Evolutionary conservation across 2,888 invertebrate species (phyloP), one percentile per base, ranked within the genome.

Genomic region (Drosophila seclusa): DNA sequence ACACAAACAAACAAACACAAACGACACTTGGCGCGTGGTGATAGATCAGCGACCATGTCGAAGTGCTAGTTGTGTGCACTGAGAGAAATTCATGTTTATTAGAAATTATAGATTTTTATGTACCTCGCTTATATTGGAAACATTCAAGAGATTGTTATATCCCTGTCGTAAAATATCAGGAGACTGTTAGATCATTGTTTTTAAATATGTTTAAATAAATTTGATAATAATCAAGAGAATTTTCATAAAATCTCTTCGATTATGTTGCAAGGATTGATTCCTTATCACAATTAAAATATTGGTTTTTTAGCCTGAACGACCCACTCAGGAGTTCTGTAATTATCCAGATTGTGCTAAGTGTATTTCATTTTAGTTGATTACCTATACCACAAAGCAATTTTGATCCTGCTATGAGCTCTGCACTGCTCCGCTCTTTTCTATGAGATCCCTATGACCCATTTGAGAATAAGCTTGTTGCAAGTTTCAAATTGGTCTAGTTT

Each of bases 21-120:
- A 65, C 73, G 69, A 81, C 79, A 82, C 78, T 87, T 87, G 89
- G 87, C 87, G 87, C 89, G 85, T 87, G 87, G 85, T 89, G 80
- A 80, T 88, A 89, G 89, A 85, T 81, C 78, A 74, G 68, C 57
- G 67, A 66, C 53, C 59, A 62, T 42, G 62, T 66, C 61, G 38
- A 66, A 71, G 67, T 57, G 55, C 27, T 38, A 73, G 68, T 31
- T 57, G 54, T 21, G 29, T 68, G 21, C 78, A 79, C 73, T 73
- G 76, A 42, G 27, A 60, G 63, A 78, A 10, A 49, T 29, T 1
- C 6, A 7, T 45, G 24, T 2, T 45, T 45, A 16, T 16, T 24
- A 24, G 16, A 24, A 24, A 24, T 18, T 0, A 38, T 38, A 8
- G 18, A 38, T 4, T 34, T 34, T 13, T 13, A 18, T 38, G 8